Evolutionary conservation across 2,797 vertebrate genomes (phyloP), one percentile per base, ranked within the genome.

Genomic region (Cynodonichthys magdalenae): DNA sequence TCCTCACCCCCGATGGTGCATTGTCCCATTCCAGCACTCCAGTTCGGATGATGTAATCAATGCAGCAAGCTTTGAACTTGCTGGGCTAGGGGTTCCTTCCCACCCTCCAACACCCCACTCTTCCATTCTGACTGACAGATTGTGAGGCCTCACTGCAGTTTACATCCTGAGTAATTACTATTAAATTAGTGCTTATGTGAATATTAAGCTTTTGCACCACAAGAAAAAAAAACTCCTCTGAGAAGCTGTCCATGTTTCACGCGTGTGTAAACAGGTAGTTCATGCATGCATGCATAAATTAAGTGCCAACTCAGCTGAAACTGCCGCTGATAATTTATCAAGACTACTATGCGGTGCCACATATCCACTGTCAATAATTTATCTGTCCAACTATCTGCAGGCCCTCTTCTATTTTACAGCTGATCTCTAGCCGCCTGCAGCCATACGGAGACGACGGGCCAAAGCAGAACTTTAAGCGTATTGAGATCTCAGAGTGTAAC

Each of bases 51-150:
- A 94, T 94, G 93, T 94, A 92, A 94, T 93, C 93, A 92, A 93
- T 94, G 93, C 93, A 94, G 92, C 92, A 94, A 91, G 90, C 90
- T 89, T 90, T 92, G 89, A 94, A 93, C 90, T 91, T 92, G 91
- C 91, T 80, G 82, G 81, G 87, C 81, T 82, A 69, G 85, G 89
- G 88, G 90, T 81, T 88, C 77, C 82, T 82, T 24, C 31, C n/a
- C 51, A 59, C 51, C 62, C 45, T 17, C 41, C 44, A 28, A 52
- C 52, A 50, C 53, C 53, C 64, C 1, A 59, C 53, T 14, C 62
- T 53, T 36, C 52, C 67, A 48, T 45, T 68, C 69, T 17, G 34
- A 66, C 74, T 73, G 66, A 80, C 67, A 72, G 74, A 81, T 73
- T 67, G 62, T 63, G n/a, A 75, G 80, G 85, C 74, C 78, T 82